Evolutionary conservation across 2,888 invertebrate genomes (phyloP), one percentile per base, ranked within the genome.

Genomic region (Alsophila aescularia): DNA sequence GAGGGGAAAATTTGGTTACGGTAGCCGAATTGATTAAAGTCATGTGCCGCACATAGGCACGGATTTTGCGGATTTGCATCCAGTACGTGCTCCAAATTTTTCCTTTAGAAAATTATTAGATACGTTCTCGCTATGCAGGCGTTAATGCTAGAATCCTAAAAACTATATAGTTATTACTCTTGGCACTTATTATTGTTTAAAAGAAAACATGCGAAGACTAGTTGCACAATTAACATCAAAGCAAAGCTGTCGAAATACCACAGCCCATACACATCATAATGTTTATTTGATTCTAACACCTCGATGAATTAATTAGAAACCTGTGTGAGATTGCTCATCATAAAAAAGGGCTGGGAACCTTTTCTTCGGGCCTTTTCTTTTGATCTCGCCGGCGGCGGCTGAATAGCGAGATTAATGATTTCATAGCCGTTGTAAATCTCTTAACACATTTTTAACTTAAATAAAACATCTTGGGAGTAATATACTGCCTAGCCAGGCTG

Each of bases 291-390:
- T 72, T 70, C 60, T 58, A 57, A 52, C 64, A 62, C 71, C 60
- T 68, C 66, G 72, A 77, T 70, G 77, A 77, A 79, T 79, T 77
- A 78, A 79, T 80, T 80, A 71, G 57, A 74, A 73, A 69, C 72
- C 69, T 66, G 64, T 67, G 48, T 69, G 52, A 55, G 63, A 68
- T 65, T 64, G 72, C 67, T 64, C 69, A 62, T 75, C 72, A 64
- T 72, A 73, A 75, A 73, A 70, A 67, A 59, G 58, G 57, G 65
- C 61, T 52, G 58, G 55, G 57, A 58, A 48, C 52, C 53, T 62
- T 66, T 62, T 62, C 62, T 55, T 62, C 52, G 56, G 53, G 45
- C 43, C 60, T 61, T 52, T 59, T 49, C 51, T 63, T 77, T 77
- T 78, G 77, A 79, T 72, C 68, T 66, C 58, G 55, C 62, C 69